These are phyloP conservation scores for Oriolus oriolus DNA, from an alignment of 2,113 vertebrate genomes.

Conservation along the genomic window DNA sequence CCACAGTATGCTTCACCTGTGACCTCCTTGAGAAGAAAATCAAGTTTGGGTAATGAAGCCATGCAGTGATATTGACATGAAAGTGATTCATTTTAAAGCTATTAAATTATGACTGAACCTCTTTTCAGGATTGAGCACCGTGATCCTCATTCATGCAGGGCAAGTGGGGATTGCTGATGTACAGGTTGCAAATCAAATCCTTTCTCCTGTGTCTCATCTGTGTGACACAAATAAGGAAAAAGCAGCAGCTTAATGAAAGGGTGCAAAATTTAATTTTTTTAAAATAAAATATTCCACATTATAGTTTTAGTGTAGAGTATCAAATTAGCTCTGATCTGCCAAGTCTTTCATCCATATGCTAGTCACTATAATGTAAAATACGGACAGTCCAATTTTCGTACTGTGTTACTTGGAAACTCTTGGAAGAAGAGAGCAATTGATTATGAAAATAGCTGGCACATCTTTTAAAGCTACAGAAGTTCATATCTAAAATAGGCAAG, in stretches of 20 bases:
- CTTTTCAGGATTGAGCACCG: background rate
- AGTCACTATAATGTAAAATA: background rate
- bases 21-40: background rate
- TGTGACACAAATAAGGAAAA: background rate
- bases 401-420: background rate
- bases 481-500: background rate
- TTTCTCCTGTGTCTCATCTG: background rate
- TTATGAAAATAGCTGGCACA: background rate
- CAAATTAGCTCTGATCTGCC: background rate
- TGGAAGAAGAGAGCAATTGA: background rate
- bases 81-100: background rate
- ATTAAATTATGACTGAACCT: background rate
- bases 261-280: background rate
- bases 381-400: background rate
- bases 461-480: background rate
- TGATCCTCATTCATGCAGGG: background rate
- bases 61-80: background rate
- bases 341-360: background rate
- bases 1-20: background rate
- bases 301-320: background rate
- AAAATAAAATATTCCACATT: background rate
- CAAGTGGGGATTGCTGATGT: background rate
- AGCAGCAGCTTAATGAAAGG: background rate
- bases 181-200: background rate
- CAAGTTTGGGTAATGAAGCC: background rate